Evolutionary conservation across 2,888 invertebrate species (phyloP), one percentile per base, ranked within the genome.

Genomic region (Octonoba sinensis): DNA sequence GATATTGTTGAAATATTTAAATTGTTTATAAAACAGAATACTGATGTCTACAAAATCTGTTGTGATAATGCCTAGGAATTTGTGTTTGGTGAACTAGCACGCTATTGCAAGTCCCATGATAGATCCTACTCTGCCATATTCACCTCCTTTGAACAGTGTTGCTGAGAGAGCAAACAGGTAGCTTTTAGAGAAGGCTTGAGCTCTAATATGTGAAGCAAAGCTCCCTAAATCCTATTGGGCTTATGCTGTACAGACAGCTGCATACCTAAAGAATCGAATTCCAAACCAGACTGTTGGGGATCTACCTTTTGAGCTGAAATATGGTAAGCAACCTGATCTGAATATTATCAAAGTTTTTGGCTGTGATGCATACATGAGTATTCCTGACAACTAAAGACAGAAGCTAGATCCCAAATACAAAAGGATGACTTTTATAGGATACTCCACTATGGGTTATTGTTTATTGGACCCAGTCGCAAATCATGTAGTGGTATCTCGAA

Each of bases 121-220:
- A 67, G 74, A 85, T 69, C 54, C 51, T 27, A 81, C 85, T 11
- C 70, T 84, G 12, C 74, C 84, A 11, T 73, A 85, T 49, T 81
- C 57, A 15, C 84, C 85, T 27, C 65, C 83, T 56, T 81, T 86
- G 59, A 85, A 85, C 70, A 85, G 84, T 36, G 83, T 86, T 13
- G 82, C 85, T 1, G 83, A 86, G 59, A 59, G 84, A 36, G 79
- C 81, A 66, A 86, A 86, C 65, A 60, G 84, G 16, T 84, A 83
- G 16, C 46, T 86, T 15, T 59, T 84, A 22, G 85, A 86, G 57
- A 83, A 78, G 56, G 84, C 82, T 13, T 15, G 85, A 18, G 83
- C 67, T 73, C 49, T 81, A 27, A 67, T 81, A 47, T 47, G 20
- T 62, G 69, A 79, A 18, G 59, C 73, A 13, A 78, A 72, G 56